Percentiles rank a stretch among this genome's conserved stretches.
phyloP scores from a whole-genome alignment of 2,797 vertebrate species.

The Chiroxiphia lanceolata region DNA sequence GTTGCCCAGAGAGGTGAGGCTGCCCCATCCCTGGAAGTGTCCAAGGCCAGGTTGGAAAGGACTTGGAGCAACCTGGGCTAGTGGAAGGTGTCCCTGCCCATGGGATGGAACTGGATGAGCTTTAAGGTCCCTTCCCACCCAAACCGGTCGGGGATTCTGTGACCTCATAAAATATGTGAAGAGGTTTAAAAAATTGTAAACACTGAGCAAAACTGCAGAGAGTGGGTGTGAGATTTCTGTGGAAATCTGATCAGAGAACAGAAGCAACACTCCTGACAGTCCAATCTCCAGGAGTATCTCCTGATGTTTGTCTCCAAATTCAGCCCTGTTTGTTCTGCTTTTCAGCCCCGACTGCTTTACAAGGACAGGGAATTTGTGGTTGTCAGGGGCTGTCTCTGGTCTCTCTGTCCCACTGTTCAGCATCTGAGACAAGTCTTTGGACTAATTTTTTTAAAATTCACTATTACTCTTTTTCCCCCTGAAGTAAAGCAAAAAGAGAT shows the following conservation, averaged over 20 bases:
- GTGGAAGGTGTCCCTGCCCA: background rate
- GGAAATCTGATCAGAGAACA: background rate
- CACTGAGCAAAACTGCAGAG: background rate
- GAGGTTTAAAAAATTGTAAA: background rate
- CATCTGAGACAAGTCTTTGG: background rate
- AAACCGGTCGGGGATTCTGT: background rate
- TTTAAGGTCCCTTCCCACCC: background rate
- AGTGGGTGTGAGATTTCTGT: background rate
- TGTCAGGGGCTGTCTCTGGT: background rate
- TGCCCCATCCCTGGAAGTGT: background rate
- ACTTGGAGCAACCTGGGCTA: background rate
- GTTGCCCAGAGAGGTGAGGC: background rate
- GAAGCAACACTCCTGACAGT: background rate
- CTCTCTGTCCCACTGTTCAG: background rate
- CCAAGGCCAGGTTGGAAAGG: fast-evolving
- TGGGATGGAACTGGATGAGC: background rate
- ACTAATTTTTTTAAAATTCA: background rate
- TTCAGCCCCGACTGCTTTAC: background rate
- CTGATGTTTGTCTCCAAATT: background rate
- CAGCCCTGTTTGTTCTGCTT: background rate
- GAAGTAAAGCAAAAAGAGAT: background rate
- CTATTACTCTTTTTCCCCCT: background rate
- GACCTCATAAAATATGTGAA: background rate
- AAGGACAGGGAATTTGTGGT: background rate
- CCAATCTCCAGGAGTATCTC: background rate